These are phyloP conservation scores for Cercopithecus mona DNA, from an alignment of 2,113 vertebrate species.

Conservation along the genomic window DNA sequence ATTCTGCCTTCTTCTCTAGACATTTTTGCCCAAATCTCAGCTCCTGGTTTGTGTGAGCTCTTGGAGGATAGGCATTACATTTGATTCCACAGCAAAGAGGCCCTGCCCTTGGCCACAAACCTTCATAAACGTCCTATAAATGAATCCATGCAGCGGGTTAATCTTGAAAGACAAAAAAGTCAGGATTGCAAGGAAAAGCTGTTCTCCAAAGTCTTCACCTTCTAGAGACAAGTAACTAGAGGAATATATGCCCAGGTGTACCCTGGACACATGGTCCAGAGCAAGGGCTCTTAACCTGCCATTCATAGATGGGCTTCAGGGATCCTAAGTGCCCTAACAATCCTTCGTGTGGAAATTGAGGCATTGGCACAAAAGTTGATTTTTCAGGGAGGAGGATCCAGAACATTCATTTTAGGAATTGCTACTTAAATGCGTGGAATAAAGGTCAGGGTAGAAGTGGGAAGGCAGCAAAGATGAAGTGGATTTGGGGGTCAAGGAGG, in stretches of 20 bases:
- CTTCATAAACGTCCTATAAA: neutral
- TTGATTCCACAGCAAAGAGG: neutral
- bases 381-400: neutral
- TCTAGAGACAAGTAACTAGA: neutral
- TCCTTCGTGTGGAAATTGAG: neutral
- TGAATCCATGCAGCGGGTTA: neutral
- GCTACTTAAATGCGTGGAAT: neutral
- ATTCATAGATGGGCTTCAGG: neutral
- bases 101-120: neutral
- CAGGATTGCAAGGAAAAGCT: neutral
- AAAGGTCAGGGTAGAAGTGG: neutral
- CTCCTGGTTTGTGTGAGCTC: neutral
- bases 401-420: neutral
- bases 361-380: neutral
- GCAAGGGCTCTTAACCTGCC: neutral
- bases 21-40: neutral
- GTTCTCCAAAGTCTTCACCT: neutral
- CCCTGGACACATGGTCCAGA: neutral
- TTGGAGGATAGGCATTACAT: neutral
- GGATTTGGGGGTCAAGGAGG: fast-evolving
- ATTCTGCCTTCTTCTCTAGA: neutral
- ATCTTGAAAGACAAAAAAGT: neutral
- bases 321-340: neutral
- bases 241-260: too few relatives aligned
- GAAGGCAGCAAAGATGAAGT: neutral